Base-by-base conservation (phyloP, 2,888 invertebrate species). In the Alloscopus bannaensis region DNA sequence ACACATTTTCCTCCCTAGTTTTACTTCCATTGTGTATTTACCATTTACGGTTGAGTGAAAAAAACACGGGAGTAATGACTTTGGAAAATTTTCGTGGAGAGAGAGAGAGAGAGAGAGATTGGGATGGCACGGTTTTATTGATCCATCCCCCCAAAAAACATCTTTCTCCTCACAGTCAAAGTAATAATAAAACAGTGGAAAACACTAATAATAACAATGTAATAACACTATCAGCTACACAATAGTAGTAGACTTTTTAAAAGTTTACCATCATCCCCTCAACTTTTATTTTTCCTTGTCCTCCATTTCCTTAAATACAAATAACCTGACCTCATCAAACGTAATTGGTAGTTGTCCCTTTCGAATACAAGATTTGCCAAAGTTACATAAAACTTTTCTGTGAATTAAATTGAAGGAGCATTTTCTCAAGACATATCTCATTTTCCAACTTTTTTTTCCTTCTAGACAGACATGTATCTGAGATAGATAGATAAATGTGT, bases 321-420 rank as follows among this genome's bases (percentile, higher is more conserved):
- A 47, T 68, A 69, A 64, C 76, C 70, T 77, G 77, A 77, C 77
- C 77, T 70, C 70, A 77, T 77, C 69, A 64, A 77, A 68, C 28
- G 60, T 62, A 62, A 68, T 57, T 77, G 64, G 52, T 70, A 76
- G 62, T 77, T 77, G 57, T 45, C 70, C 75, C n/a, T n/a, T n/a
- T n/a, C n/a, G n/a, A n/a, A n/a, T n/a, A n/a, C n/a, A n/a, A n/a
- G n/a, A n/a, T n/a, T n/a, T n/a, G n/a, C n/a, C n/a, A n/a, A n/a
- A n/a, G n/a, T n/a, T n/a, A n/a, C n/a, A n/a, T n/a, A n/a, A n/a
- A n/a, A n/a, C n/a, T n/a, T n/a, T n/a, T n/a, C n/a, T n/a, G n/a
- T n/a, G n/a, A n/a, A n/a, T n/a, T n/a, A n/a, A n/a, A n/a, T n/a
- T n/a, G n/a, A 65, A 28, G 45, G 22, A 16, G 26, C n/a, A 28